A percentile compares a stretch with the other conserved stretches of the same genome.
These are phyloP conservation scores for Cantharis flavilabris DNA, from an alignment of 2,888 invertebrate species.

Conservation along the genomic window DNA sequence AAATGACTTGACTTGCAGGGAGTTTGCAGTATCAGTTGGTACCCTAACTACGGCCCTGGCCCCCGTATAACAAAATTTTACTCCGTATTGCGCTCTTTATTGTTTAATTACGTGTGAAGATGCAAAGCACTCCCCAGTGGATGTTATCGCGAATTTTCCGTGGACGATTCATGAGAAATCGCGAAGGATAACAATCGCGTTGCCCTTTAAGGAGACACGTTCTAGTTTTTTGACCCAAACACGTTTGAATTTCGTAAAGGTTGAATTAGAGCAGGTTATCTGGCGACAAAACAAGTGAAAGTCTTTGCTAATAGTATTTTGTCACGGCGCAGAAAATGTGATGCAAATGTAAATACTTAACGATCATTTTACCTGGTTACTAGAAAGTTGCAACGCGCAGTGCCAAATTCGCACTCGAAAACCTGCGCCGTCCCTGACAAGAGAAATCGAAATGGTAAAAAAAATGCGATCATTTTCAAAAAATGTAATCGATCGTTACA, in stretches of 20 bases:
- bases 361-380: neutral
- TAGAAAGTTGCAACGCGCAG: neutral
- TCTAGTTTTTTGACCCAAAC: neutral
- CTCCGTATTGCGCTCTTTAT: neutral
- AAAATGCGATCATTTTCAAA: neutral
- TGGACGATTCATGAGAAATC: neutral
- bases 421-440: neutral
- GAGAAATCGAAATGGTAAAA: neutral
- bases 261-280: neutral
- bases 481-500: no score
- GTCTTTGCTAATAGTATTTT: neutral
- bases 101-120: neutral
- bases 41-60: no score
- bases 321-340: neutral
- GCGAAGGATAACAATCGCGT: neutral
- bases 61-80: no score
- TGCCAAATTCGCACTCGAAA: neutral
- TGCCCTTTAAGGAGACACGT: neutral
- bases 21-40: no score
- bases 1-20: no score
- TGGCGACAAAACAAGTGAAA: neutral
- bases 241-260: neutral
- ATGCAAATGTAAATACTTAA: neutral
- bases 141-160: neutral
- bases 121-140: neutral